A percentile compares a stretch with the other conserved stretches of the same genome.
These are phyloP conservation scores for Drosophila fungiperda DNA, from an alignment of 2,888 invertebrate species.

Conservation along the genomic window DNA sequence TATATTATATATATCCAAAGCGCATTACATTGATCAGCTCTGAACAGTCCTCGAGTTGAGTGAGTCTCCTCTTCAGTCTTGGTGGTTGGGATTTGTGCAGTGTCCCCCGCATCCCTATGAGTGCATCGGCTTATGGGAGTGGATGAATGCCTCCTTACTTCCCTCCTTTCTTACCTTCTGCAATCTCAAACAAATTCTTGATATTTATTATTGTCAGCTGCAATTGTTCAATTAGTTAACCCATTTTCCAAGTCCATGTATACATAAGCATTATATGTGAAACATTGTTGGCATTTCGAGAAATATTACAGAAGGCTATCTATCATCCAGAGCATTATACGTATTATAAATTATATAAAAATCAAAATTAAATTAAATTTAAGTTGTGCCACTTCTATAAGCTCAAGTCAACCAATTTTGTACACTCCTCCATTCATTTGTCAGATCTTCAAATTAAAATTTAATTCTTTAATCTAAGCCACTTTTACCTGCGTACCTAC, in stretches of 20 bases:
- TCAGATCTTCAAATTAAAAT: conserved; percentile 9
- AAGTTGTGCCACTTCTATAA: neutral
- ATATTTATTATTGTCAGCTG: conserved; percentile 21
- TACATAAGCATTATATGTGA: no score
- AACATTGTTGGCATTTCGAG: neutral
- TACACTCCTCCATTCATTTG: neutral
- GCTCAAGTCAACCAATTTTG: neutral
- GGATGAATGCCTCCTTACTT: neutral
- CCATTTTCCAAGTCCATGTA: no score
- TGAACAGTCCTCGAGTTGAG: conserved; percentile 29
- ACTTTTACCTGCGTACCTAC: conserved; percentile 43
- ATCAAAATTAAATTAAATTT: neutral
- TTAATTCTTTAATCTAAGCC: conserved; percentile 17
- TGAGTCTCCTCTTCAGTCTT: conserved; percentile 9
- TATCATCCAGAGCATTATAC: no score
- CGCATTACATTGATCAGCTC: conserved; percentile 37
- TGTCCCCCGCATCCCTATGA: neutral
- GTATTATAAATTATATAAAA: neutral
- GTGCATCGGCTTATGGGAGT: neutral
- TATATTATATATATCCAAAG: conserved; percentile 7
- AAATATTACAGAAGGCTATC: neutral
- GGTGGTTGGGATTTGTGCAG: conserved; percentile 18
- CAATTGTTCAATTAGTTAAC: conserved; percentile 41
- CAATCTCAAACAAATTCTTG: conserved; percentile 12
- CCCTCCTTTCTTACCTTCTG: neutral